These are phyloP conservation scores for Aradophagus sp. DNA, from an alignment of 1,140 invertebrate genomes.

Conservation along the genomic window DNA sequence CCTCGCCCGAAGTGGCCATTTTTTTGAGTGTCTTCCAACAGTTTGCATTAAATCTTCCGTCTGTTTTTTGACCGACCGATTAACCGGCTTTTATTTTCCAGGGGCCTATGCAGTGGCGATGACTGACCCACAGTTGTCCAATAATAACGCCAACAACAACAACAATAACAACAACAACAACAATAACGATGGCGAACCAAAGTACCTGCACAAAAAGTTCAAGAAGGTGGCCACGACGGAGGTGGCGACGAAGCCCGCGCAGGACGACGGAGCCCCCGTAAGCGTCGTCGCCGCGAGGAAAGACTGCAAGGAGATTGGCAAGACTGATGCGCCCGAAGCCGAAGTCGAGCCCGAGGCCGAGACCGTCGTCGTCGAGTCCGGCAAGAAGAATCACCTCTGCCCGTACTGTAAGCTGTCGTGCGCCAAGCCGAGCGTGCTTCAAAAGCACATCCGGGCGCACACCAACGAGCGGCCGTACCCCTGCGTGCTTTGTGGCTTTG, in stretches of 20 bases:
- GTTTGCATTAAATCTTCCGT: background rate
- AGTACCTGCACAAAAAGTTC: slow-evolving; percentile 93
- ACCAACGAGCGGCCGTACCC: slow-evolving; percentile 95
- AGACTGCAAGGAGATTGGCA: slow-evolving; percentile 67
- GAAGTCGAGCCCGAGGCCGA: slow-evolving; percentile 58
- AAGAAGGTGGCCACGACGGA: slow-evolving; percentile 85
- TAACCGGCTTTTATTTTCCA: slow-evolving; percentile 47
- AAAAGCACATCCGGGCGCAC: slow-evolving; percentile 94
- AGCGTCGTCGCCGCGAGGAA: slow-evolving; percentile 63
- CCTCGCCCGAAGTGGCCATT: too few relatives aligned
- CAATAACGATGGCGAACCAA: slow-evolving; percentile 80
- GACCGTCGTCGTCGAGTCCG: slow-evolving; percentile 62
- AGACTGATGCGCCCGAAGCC: slow-evolving; percentile 42
- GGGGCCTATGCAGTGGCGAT: slow-evolving; percentile 69
- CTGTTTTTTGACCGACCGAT: too few relatives aligned
- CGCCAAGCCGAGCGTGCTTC: slow-evolving; percentile 93
- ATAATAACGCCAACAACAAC: slow-evolving; percentile 62
- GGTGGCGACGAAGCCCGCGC: slow-evolving; percentile 48
- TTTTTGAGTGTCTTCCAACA: background rate
- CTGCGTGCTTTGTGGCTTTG: slow-evolving; percentile 90
- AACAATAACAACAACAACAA: slow-evolving; percentile 69
- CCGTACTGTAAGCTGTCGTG: slow-evolving; percentile 90
- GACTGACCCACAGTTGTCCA: slow-evolving; percentile 72
- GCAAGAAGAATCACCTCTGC: slow-evolving; percentile 81
- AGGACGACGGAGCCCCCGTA: slow-evolving; percentile 61